phyloP scores from a whole-genome alignment of 2,797 vertebrate species.

The Sphaeramia orbicularis region DNA sequence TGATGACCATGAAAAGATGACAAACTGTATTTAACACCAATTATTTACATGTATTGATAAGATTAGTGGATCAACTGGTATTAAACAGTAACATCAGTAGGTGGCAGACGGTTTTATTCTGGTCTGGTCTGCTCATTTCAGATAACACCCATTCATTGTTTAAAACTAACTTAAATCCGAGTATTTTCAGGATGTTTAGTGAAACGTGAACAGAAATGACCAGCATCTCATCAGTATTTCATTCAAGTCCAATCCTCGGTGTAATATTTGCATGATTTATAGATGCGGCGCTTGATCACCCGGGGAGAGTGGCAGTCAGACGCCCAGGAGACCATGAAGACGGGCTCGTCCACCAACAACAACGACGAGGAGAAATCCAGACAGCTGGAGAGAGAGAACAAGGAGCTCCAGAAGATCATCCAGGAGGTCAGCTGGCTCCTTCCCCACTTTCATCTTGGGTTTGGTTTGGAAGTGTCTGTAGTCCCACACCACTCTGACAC shows the following conservation, averaged over 20 bases:
- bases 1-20: too few relatives aligned
- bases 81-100: too few relatives aligned
- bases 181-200: too few relatives aligned
- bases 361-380: conserved; percentile 94
- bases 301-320: conserved; percentile 95
- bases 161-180: too few relatives aligned
- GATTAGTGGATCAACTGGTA: too few relatives aligned
- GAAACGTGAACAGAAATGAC: background rate
- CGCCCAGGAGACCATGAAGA: conserved; percentile 94
- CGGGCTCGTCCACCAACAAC: conserved; percentile 93
- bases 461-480: background rate
- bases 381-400: conserved; percentile 92
- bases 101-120: too few relatives aligned
- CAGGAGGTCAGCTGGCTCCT: conserved; percentile 83
- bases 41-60: too few relatives aligned
- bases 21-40: too few relatives aligned
- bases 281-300: conserved; percentile 93
- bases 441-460: background rate
- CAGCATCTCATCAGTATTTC: background rate
- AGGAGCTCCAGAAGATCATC: conserved; percentile 93
- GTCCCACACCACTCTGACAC: too few relatives aligned
- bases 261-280: background rate
- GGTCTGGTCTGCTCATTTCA: too few relatives aligned
- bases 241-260: background rate
- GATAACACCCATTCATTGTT: too few relatives aligned